Percentiles rank a stretch among this genome's conserved stretches.
Evolutionary conservation across 2,113 vertebrate genomes (phyloP).

Genomic region (Guaruba guarouba): DNA sequence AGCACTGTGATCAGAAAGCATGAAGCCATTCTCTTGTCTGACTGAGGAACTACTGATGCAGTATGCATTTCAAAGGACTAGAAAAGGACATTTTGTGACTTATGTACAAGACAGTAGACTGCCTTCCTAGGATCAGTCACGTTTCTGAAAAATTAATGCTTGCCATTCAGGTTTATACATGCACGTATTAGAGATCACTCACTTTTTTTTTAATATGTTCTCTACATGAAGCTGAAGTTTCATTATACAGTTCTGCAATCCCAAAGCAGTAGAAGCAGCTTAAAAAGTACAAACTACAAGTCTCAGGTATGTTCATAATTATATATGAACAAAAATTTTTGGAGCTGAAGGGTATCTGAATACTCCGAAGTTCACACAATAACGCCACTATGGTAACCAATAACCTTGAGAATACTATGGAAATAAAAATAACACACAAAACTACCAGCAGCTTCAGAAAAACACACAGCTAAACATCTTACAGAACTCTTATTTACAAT

Average conservation of each 20-base stretch:
- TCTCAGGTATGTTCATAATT: neutral
- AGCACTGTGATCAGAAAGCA: conserved; percentile 71
- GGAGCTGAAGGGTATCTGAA: neutral
- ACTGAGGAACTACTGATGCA: conserved; percentile 63
- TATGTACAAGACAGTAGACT: conserved; percentile 10
- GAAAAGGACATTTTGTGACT: conserved; percentile 36
- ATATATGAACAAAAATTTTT: neutral
- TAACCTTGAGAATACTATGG: neutral
- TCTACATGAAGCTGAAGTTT: neutral
- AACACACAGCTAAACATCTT: neutral
- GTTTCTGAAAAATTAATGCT: neutral
- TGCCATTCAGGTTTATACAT: neutral
- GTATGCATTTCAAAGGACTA: conserved; percentile 63
- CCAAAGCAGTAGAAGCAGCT: neutral
- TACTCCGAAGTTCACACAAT: neutral
- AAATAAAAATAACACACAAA: neutral
- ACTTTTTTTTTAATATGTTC: neutral
- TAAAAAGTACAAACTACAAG: neutral
- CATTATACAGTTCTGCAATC: neutral
- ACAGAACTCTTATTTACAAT: neutral
- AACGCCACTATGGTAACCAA: neutral
- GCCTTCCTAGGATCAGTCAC: neutral
- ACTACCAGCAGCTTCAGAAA: neutral
- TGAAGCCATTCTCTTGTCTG: conserved; percentile 58
- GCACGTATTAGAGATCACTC: neutral